Percentiles rank a stretch among this genome's conserved stretches.
Conservation (phyloP, 2,113 vertebrate species). For the Opisthocomus hoazin region DNA sequence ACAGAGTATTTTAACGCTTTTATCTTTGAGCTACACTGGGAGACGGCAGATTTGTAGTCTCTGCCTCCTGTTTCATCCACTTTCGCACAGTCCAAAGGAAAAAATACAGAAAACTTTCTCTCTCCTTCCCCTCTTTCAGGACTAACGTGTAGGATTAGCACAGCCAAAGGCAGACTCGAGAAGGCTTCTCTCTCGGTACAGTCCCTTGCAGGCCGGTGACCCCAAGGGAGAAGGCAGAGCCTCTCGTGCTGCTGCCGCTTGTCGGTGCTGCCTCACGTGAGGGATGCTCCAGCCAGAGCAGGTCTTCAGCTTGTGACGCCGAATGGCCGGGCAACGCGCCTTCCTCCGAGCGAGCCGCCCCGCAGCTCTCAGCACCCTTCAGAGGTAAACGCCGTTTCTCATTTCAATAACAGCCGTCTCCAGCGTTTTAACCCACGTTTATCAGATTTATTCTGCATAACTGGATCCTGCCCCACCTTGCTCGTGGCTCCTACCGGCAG, state of each 20-base stretch:
- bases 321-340: fast-evolving
- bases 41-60: background rate
- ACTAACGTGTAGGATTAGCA: background rate
- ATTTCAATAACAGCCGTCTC: background rate
- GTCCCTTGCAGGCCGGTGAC: background rate
- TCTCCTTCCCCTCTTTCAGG: background rate
- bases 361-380: background rate
- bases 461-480: background rate
- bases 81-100: background rate
- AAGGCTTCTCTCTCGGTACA: background rate
- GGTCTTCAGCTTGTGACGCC: background rate
- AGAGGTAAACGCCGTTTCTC: background rate
- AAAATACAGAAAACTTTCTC: background rate
- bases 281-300: background rate
- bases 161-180: background rate
- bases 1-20: background rate
- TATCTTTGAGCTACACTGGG: background rate
- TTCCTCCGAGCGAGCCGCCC: background rate
- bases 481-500: background rate
- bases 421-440: background rate
- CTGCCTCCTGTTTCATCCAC: background rate
- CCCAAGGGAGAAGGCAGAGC: background rate
- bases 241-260: background rate
- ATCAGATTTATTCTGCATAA: background rate
- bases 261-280: background rate